Evolutionary conservation across 1,140 invertebrate species (phyloP).

Genomic region (Aleiodes sp.): DNA sequence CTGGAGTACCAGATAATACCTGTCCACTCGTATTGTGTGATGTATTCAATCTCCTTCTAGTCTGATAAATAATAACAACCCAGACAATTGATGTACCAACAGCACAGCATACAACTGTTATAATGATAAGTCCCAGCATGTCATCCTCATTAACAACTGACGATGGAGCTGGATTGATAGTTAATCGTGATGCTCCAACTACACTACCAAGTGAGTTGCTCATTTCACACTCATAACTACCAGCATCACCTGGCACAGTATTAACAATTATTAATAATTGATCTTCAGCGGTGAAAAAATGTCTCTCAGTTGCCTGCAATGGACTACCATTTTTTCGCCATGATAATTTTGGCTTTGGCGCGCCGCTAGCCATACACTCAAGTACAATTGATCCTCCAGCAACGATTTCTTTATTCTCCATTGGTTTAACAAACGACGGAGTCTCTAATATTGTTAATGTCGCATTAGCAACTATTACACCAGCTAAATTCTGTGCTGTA

Average conservation of each 20-base stretch:
- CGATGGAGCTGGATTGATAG: conserved; percentile 65
- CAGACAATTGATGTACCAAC: conserved; percentile 90
- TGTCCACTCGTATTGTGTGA: conserved; percentile 41
- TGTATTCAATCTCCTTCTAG: conserved; percentile 71
- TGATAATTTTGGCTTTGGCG: conserved; percentile 84
- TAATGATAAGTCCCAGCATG: conserved; percentile 86
- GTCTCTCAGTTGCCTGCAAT: conserved; percentile 75
- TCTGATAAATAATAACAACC: conserved; percentile 92
- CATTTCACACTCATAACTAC: conserved; percentile 89
- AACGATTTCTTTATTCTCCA: conserved; percentile 84
- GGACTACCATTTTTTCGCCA: conserved; percentile 89
- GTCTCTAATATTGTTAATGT: conserved; percentile 88
- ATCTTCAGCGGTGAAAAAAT: conserved; percentile 85
- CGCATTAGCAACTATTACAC: conserved; percentile 86
- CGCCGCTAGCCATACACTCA: conserved; percentile 87
- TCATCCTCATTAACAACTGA: conserved; percentile 71
- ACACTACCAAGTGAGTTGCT: conserved; percentile 82
- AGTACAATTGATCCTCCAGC: conserved; percentile 84
- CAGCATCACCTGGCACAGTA: conserved; percentile 79
- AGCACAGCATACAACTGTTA: conserved; percentile 89
- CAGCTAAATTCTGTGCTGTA: conserved; percentile 89
- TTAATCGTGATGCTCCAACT: conserved; percentile 67
- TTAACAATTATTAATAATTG: conserved; percentile 89
- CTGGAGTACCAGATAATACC: conserved; percentile 25
- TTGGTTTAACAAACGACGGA: conserved; percentile 84